Evolutionary conservation across 1,140 invertebrate genomes (phyloP).

Genomic region (Nilaparvata lugens): DNA sequence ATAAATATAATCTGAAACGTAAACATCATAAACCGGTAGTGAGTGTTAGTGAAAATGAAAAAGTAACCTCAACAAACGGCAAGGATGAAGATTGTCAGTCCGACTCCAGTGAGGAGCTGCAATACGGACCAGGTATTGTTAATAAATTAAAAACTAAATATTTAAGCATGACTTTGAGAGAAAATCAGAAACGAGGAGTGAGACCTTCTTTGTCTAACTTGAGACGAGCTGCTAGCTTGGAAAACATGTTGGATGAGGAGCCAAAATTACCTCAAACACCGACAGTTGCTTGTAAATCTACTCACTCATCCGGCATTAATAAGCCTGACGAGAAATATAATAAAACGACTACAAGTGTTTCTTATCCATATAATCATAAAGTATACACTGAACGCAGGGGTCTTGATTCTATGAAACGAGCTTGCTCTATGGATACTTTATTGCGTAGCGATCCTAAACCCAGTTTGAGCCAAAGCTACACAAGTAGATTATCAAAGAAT

Average conservation of each 20-base stretch:
- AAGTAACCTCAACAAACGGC: slow-evolving; percentile 7
- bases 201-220: slow-evolving; percentile 52
- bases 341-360: neutral
- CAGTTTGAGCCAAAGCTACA: neutral
- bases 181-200: slow-evolving; percentile 45
- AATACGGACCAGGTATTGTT: slow-evolving; percentile 87
- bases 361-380: neutral
- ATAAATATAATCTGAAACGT: slow-evolving; percentile 1
- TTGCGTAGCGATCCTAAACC: slow-evolving; percentile 45
- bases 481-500: too few relatives aligned
- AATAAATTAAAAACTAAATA: slow-evolving; percentile 76
- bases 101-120: slow-evolving; percentile 63
- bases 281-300: neutral
- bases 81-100: slow-evolving; percentile 30
- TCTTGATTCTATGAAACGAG: slow-evolving; percentile 63
- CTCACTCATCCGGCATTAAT: neutral
- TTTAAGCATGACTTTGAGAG: slow-evolving; percentile 65
- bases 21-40: neutral
- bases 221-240: slow-evolving; percentile 69
- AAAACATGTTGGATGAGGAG: slow-evolving; percentile 69
- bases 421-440: slow-evolving; percentile 71
- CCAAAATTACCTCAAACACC: slow-evolving; percentile 25
- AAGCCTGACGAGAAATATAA: neutral
- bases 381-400: neutral
- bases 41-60: slow-evolving; percentile 8